phyloP scores from a whole-genome alignment of 2,797 vertebrate species.

The Pelobates cultripes region DNA sequence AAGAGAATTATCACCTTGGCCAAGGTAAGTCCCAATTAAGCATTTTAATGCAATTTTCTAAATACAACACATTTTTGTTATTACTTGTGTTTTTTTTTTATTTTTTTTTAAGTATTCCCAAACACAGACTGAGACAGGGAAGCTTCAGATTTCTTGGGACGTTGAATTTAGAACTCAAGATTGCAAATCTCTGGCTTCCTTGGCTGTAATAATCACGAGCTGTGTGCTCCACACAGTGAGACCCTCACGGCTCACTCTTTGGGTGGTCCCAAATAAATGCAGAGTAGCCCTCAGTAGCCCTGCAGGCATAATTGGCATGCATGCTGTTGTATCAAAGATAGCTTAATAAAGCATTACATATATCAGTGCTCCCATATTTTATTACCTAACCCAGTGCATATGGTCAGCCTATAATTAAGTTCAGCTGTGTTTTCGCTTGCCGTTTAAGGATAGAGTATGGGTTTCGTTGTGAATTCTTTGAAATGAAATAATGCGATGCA shows the following conservation, averaged over 20 bases:
- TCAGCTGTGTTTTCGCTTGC: constrained; percentile 96
- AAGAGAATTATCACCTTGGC: too few species aligned
- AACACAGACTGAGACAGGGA: constrained; percentile 55
- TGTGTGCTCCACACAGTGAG: constrained; percentile 62
- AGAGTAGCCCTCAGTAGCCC: constrained; percentile 88
- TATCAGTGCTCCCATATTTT: constrained; percentile 92
- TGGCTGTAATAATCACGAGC: constrained; percentile 65
- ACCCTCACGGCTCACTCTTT: constrained; percentile 76
- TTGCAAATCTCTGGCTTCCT: constrained; percentile 24
- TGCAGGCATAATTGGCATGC: constrained; percentile 87
- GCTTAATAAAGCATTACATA: constrained; percentile 98
- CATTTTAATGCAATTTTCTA: too few species aligned
- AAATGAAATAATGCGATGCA: constrained; percentile 83
- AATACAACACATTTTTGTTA: too few species aligned
- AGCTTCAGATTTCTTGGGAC: constrained; percentile 59
- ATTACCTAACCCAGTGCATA: constrained; percentile 89
- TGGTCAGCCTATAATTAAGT: constrained; percentile 92
- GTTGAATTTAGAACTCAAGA: constrained; percentile 62
- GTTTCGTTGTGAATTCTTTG: constrained; percentile 81
- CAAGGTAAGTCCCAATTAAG: too few species aligned
- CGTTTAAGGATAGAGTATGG: constrained; percentile 78
- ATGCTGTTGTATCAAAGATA: constrained; percentile 88
- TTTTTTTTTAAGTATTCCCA: constrained; percentile 45
- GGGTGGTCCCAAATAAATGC: constrained; percentile 95
- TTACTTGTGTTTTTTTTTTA: too few species aligned